Percentiles rank a stretch among this genome's conserved stretches.
These are phyloP conservation scores for Bombus polaris DNA, from an alignment of 1,140 invertebrate genomes.

Conservation along the genomic window DNA sequence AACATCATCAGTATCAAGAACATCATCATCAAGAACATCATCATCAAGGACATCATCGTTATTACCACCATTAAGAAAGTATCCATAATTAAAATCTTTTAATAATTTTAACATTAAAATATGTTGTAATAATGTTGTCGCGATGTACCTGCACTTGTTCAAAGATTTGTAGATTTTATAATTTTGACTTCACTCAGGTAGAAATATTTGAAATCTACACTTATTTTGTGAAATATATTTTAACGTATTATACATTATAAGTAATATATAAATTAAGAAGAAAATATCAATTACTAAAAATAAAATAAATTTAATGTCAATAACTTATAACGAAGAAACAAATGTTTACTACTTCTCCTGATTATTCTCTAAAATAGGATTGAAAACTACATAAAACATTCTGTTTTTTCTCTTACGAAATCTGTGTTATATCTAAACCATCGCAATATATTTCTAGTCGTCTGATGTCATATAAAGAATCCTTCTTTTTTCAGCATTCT, in stretches of 20 bases:
- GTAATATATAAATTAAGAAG: not conserved
- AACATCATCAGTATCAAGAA: not conserved
- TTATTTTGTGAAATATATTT: too few species aligned
- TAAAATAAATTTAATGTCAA: not conserved
- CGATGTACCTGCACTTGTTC: not conserved
- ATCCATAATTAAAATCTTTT: not conserved
- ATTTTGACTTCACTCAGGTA: conserved; percentile 7
- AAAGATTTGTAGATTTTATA: not conserved
- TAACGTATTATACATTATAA: too few species aligned
- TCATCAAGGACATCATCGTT: too few species aligned
- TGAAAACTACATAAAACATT: not conserved
- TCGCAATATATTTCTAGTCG: not conserved
- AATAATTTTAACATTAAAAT: not conserved
- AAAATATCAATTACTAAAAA: too few species aligned
- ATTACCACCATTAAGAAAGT: too few species aligned
- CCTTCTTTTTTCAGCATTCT: conserved; percentile 3
- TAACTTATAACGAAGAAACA: not conserved
- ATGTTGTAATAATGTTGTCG: not conserved
- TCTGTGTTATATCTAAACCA: not conserved
- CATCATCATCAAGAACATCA: not conserved
- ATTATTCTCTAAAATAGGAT: not conserved
- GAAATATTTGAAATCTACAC: conserved; percentile 1
- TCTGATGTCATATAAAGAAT: not conserved
- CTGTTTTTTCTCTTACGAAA: not conserved
- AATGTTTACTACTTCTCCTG: not conserved